Evolutionary conservation across 2,888 invertebrate genomes (phyloP), one percentile per base, ranked within the genome.

Genomic region (Dioctria rufipes): DNA sequence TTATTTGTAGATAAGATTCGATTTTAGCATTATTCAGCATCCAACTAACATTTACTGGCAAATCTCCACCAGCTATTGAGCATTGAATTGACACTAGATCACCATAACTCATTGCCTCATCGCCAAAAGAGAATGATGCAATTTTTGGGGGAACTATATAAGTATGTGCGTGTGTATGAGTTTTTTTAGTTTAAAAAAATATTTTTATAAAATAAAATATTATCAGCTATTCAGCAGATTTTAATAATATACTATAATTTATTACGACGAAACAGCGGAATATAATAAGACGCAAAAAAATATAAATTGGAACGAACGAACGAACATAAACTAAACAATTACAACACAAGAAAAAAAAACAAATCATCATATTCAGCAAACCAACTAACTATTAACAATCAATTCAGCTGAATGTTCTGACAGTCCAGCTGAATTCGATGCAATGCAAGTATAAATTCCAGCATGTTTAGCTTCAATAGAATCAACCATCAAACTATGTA

Each of bases 391-490:
- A 89, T 94, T 94, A 84, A 95, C 94, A 87, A 92, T 91, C 84
- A 95, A 91, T 86, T 91, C 91, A 83, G 95, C 92, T 81, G 93
- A 92, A 88, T 93, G 93, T 84, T 92, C 92, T 84, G 92, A 91
- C 81, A 89, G 89, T 85, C 95, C 95, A 80, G 94, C 95, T 85
- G 91, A 90, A 89, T 95, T 95, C 88, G 92, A 92, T 80, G 94
- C 94, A 84, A 92, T 90, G 87, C 95, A 95, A 83, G 93, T 93
- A 88, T 94, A 95, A 87, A 93, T 93, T 84, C 95, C 95, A 82
- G 93, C 92, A 87, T 95, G 94, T 86, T 91, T 91, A 83, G 92
- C 93, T 86, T 91, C 90, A 77, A 94, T 92, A 49, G 93, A 91
- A 85, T 93, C 92, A 86, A 94, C 94, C 88, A 92, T 93, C 85